These are phyloP conservation scores for Dendropsophus ebraccatus DNA, from an alignment of 2,113 vertebrate genomes.

Conservation along the genomic window DNA sequence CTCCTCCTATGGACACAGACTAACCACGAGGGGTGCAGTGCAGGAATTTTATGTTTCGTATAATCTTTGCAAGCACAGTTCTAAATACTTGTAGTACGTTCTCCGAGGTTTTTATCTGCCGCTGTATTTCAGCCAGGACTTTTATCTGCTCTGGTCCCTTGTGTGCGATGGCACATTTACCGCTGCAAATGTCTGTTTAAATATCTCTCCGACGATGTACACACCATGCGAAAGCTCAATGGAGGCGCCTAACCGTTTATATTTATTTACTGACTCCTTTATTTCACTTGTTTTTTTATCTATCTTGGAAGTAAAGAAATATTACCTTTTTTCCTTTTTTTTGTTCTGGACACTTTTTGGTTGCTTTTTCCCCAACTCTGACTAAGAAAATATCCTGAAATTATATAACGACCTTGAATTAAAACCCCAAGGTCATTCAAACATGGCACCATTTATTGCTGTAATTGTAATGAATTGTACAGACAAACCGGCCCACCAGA, in stretches of 20 bases:
- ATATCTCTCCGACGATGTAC: neutral
- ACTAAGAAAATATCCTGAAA: neutral
- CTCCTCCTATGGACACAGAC: neutral
- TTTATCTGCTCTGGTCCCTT: slow-evolving; percentile 7
- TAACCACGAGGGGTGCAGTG: neutral
- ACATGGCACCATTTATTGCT: too few relatives aligned
- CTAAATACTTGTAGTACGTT: slow-evolving; percentile 32
- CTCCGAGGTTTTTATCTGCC: slow-evolving; percentile 25
- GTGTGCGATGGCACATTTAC: slow-evolving; percentile 37
- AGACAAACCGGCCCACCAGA: too few relatives aligned
- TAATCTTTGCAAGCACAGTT: slow-evolving; percentile 18
- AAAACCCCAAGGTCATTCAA: neutral
- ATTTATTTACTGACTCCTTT: neutral
- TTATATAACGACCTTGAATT: neutral
- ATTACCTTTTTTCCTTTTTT: neutral
- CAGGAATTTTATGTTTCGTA: slow-evolving; percentile 1
- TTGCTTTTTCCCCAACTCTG: neutral
- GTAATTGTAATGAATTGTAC: too few relatives aligned
- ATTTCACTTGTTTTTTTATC: neutral
- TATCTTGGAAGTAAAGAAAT: neutral
- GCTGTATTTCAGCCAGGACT: slow-evolving; percentile 17
- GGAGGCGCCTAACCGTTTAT: neutral
- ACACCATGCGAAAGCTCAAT: neutral
- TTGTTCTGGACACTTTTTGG: neutral
- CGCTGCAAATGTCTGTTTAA: slow-evolving; percentile 18